Percentiles rank a stretch among this genome's conserved stretches.
Conservation (phyloP, 1,140 invertebrate genomes). For the Nasonia vitripennis region DNA sequence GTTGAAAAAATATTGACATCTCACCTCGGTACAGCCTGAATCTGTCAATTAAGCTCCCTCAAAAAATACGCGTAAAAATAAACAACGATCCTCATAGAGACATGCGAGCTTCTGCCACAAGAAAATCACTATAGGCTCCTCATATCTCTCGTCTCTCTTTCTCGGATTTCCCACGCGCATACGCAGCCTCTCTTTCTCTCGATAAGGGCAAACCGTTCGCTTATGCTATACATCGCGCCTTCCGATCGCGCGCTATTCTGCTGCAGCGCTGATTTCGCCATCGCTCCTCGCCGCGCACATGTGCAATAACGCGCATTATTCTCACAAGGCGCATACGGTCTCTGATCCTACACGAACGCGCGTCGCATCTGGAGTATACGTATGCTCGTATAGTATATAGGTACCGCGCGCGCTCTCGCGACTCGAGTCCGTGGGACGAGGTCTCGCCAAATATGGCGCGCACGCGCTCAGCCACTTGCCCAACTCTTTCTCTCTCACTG, state of each 20-base stretch:
- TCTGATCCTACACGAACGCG: not conserved
- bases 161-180: no score
- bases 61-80: no score
- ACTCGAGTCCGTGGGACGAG: slow-evolving; percentile 65
- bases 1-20: no score
- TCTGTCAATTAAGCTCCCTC: no score
- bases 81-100: no score
- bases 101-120: no score
- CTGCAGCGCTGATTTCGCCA: slow-evolving; percentile 29
- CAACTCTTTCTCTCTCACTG: slow-evolving; percentile 50
- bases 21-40: no score
- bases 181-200: not conserved
- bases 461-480: slow-evolving; percentile 56
- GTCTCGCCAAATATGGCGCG: slow-evolving; percentile 68
- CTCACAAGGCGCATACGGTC: not conserved
- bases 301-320: slow-evolving; percentile 39
- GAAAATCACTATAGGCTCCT: no score
- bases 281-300: not conserved
- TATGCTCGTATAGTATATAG: slow-evolving; percentile 19
- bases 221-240: not conserved
- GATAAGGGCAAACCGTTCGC: slow-evolving; percentile 3
- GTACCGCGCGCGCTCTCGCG: not conserved
- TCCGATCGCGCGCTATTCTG: not conserved
- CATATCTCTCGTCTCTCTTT: no score
- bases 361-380: slow-evolving; percentile 48